phyloP scores from a whole-genome alignment of 2,113 vertebrate genomes.

The Bubo scandiacus region DNA sequence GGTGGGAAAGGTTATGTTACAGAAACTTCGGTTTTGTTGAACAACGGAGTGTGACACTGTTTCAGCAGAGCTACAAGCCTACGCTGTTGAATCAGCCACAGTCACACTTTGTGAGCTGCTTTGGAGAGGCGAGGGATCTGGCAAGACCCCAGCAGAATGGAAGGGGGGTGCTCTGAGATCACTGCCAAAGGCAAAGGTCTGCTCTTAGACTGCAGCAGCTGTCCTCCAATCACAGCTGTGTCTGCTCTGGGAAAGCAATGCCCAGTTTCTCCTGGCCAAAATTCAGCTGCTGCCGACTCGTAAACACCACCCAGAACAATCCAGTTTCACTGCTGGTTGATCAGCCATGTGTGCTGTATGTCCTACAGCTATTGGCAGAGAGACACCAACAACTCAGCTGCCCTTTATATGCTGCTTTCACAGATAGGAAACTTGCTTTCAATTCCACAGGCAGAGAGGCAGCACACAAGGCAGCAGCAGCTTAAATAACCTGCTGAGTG shows the following conservation, averaged over 20 bases:
- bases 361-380: background rate
- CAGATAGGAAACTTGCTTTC: background rate
- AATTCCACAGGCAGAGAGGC: background rate
- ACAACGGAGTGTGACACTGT: background rate
- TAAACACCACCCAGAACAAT: background rate
- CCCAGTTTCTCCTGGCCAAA: background rate
- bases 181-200: background rate
- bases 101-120: background rate
- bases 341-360: background rate
- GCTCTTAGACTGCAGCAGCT: background rate
- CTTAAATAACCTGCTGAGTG: background rate
- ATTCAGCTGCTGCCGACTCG: background rate
- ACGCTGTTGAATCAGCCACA: background rate
- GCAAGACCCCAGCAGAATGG: background rate
- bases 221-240: background rate
- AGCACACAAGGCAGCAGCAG: background rate
- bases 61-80: background rate
- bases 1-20: background rate
- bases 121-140: background rate
- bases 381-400: background rate
- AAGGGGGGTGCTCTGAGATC: background rate
- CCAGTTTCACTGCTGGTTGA: background rate
- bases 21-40: background rate
- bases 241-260: background rate
- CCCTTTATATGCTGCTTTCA: background rate